These are phyloP conservation scores for Harpagifer antarcticus DNA, from an alignment of 2,797 vertebrate species.

Conservation along the genomic window DNA sequence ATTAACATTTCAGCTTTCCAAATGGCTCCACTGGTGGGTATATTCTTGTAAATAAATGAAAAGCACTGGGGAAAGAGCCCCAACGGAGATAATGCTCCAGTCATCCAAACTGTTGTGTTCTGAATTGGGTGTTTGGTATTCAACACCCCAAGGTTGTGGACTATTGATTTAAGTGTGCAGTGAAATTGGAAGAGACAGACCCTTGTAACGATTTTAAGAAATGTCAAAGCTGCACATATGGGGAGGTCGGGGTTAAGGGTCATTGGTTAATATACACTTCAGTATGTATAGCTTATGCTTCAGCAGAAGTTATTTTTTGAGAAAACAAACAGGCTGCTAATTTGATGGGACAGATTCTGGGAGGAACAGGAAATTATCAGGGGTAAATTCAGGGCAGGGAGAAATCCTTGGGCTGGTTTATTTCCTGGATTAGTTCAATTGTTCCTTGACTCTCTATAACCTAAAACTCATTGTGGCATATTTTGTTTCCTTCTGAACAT, in stretches of 20 bases:
- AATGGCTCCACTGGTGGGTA: constrained; percentile 12
- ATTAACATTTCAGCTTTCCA: constrained; percentile 34
- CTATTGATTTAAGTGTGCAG: constrained; percentile 22
- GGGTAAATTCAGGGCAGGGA: background rate
- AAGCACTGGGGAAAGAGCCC: background rate
- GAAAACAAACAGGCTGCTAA: constrained; percentile 21
- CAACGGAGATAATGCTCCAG: background rate
- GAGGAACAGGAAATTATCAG: constrained; percentile 3
- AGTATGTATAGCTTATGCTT: constrained; percentile 1
- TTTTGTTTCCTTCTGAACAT: no score
- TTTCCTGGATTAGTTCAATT: background rate
- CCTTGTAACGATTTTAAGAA: background rate
- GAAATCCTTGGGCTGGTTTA: background rate
- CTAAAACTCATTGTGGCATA: no score
- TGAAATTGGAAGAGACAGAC: constrained; percentile 9
- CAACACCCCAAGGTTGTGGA: background rate
- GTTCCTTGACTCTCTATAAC: background rate
- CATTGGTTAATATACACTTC: constrained; percentile 9
- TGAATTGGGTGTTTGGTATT: constrained; percentile 34
- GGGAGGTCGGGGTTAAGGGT: constrained; percentile 21
- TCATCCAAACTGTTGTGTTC: background rate
- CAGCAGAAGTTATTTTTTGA: background rate
- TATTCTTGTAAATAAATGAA: background rate
- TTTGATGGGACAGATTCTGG: constrained; percentile 7
- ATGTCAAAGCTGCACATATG: constrained; percentile 1